Conservation (phyloP, 2,113 vertebrate genomes). For the Heterotilapia buettikoferi region DNA sequence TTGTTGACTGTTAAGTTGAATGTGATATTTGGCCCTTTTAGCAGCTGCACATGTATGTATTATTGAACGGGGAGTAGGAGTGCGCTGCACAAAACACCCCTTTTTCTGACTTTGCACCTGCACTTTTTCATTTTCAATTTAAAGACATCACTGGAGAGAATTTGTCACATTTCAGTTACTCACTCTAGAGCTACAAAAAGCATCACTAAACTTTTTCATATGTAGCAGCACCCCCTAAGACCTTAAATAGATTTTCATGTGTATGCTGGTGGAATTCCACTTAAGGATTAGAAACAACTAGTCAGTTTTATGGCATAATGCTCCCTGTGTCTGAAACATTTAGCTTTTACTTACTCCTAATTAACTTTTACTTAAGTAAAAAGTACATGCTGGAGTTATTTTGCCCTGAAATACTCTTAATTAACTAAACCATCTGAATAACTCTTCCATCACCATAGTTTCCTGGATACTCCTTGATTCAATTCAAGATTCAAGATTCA, state of each 20-base stretch:
- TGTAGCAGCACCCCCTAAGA: neutral
- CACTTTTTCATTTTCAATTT: neutral
- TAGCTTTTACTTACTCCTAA: neutral
- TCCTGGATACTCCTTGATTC: neutral
- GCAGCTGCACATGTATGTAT: neutral
- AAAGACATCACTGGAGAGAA: neutral
- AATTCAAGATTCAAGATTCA: neutral
- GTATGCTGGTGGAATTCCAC: neutral
- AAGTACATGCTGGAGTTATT: neutral
- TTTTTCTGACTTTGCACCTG: neutral
- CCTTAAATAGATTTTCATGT: neutral
- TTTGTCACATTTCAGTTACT: neutral
- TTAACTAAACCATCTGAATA: neutral
- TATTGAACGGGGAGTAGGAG: neutral
- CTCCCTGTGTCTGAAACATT: neutral
- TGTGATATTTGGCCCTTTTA: neutral
- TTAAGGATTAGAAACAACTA: neutral
- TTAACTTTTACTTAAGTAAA: neutral
- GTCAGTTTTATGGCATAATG: neutral
- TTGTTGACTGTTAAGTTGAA: neutral
- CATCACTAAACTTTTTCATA: neutral
- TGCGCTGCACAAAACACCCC: accelerated
- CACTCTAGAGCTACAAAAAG: neutral
- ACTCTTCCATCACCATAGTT: neutral
- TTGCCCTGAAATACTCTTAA: neutral